Base-by-base conservation (phyloP, 2,797 vertebrate genomes). In the Sebastes cheni region DNA sequence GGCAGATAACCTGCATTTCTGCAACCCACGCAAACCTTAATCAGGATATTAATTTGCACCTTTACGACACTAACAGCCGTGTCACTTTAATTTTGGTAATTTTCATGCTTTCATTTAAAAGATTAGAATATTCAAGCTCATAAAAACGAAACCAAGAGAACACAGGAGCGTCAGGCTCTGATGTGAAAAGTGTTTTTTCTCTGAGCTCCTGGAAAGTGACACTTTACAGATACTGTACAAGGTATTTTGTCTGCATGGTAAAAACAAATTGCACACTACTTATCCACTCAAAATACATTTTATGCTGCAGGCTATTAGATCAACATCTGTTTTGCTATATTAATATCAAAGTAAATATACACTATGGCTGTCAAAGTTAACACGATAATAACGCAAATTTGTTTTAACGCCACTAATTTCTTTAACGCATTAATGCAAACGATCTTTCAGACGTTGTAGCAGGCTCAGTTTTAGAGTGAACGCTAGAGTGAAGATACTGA, bases 71-170 rank as follows among this genome's bases (percentile, higher is more conserved):
- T 75, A 71, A 84, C 79, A 86, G 66, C 68, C 72, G 25, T 27
- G 34, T 67, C 71, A 25, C 77, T 83, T 52, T 83, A 74, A 90
- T 89, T 76, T 67, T 52, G n/a, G 14, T 78, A 20, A 73, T 82
- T 79, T 79, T 66, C 50, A 80, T 73, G 59, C 60, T 81, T 82
- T 68, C 67, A 30, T 61, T 82, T 54, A 56, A 72, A 86, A 62
- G 56, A 81, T 77, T 73, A 66, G 2, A 80, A 59, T 23, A 66
- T 72, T 66, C 36, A 60, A 56, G 67, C 64, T 62, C 11, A 27
- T n/a, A 46, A 81, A 52, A 32, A 14, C 5, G 1, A 84, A 67
- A 30, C 54, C 18, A 50, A 50, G 12, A 20, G 73, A 72, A 72
- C 22, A 42, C 42, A 67, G 36, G 11, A 54, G 32, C 10, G 20